phyloP scores from a whole-genome alignment of 2,888 invertebrate genomes.

The Endotricha flammealis region DNA sequence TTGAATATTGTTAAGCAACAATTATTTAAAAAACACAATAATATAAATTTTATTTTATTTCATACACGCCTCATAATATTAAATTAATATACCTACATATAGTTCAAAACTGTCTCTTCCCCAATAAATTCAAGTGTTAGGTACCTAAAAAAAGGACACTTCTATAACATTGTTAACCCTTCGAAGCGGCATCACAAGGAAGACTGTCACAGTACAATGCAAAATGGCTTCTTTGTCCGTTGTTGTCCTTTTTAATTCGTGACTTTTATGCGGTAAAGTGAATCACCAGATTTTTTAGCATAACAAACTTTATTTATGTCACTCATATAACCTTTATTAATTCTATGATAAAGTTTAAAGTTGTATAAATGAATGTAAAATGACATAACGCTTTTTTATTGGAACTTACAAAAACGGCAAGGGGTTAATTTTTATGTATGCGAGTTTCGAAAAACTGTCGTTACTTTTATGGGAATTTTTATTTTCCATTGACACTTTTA shows the following conservation, averaged over 20 bases:
- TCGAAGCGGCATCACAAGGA: constrained; percentile 62
- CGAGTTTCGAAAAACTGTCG: constrained; percentile 33
- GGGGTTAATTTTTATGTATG: constrained; percentile 32
- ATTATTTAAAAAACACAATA: too few relatives aligned
- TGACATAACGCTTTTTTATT: constrained; percentile 40
- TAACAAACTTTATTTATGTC: constrained; percentile 21
- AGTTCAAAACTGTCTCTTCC: too few relatives aligned
- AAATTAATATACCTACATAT: too few relatives aligned
- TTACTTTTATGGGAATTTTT: constrained; percentile 16
- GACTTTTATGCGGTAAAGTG: constrained; percentile 74
- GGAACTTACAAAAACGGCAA: constrained; percentile 45
- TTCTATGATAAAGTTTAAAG: constrained; percentile 10
- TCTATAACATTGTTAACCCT: constrained; percentile 38
- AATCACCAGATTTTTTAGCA: constrained; percentile 53
- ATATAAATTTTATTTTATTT: too few relatives aligned
- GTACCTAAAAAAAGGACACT: constrained; percentile 1
- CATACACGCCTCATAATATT: too few relatives aligned
- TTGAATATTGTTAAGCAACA: too few relatives aligned
- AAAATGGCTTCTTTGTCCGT: constrained; percentile 73
- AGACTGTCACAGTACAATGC: constrained; percentile 71
- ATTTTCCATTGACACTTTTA: constrained; percentile 12
- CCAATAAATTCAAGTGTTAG: not conserved
- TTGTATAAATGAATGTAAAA: constrained; percentile 26
- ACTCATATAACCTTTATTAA: constrained; percentile 13
- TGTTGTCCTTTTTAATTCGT: constrained; percentile 76